A percentile compares a stretch with the other conserved stretches of the same genome.
phyloP scores from a whole-genome alignment of 2,113 vertebrate species.

The Macrotus californicus region DNA sequence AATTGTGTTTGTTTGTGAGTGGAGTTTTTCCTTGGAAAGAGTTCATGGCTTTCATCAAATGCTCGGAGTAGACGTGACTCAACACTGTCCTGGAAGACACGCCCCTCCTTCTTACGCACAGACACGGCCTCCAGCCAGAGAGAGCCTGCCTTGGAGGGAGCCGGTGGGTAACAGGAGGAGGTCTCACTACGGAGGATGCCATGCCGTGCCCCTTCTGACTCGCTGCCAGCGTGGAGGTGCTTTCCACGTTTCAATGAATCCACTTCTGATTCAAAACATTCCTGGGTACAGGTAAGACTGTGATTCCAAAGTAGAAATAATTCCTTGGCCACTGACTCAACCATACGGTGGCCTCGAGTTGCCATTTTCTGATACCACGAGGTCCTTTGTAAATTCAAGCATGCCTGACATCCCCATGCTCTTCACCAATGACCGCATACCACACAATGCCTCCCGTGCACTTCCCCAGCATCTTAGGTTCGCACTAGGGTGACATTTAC shows the following conservation, averaged over 20 bases:
- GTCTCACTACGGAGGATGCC: background rate
- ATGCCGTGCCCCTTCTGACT: background rate
- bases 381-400: background rate
- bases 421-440: background rate
- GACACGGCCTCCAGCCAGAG: background rate
- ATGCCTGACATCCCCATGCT: background rate
- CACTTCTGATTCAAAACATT: slow-evolving; percentile 10
- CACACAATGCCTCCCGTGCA: background rate
- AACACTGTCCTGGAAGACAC: background rate
- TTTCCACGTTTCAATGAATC: background rate
- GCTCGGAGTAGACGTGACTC: background rate
- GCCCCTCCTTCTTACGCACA: background rate
- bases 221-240: background rate
- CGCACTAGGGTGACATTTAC: background rate
- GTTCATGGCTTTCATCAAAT: background rate
- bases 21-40: background rate
- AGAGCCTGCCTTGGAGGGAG: background rate
- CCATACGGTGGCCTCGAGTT: background rate
- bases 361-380: background rate
- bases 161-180: background rate
- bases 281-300: background rate
- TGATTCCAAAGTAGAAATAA: slow-evolving; percentile 26
- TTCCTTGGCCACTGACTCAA: background rate
- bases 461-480: background rate
- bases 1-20: slow-evolving; percentile 20